Percentiles rank a stretch among this genome's conserved stretches.
Conservation (phyloP, 2,888 invertebrate species). For the Erebia aethiops region DNA sequence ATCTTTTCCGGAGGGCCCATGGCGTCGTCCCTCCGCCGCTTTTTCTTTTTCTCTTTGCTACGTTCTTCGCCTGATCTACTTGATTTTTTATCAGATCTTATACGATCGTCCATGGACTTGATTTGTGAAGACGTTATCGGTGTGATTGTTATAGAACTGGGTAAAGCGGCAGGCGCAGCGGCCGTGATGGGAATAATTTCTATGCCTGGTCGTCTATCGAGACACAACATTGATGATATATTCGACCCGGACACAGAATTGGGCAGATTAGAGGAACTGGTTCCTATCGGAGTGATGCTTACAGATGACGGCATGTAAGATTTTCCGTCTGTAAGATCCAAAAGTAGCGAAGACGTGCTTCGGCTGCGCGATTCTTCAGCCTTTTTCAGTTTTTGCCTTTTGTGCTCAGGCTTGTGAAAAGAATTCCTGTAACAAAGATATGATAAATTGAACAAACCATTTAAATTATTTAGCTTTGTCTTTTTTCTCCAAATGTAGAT, state of each 20-base stretch:
- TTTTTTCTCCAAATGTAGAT: neutral
- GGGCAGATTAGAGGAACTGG: constrained; percentile 82
- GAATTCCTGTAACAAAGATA: constrained; percentile 72
- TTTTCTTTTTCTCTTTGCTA: constrained; percentile 87
- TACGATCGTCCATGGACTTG: constrained; percentile 73
- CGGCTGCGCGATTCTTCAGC: constrained; percentile 77
- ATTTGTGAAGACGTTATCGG: constrained; percentile 86
- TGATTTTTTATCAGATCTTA: constrained; percentile 75
- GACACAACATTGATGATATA: constrained; percentile 83
- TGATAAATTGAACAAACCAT: neutral
- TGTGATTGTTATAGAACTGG: constrained; percentile 93
- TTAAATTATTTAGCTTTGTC: neutral
- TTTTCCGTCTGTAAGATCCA: constrained; percentile 82
- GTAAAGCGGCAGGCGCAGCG: constrained; percentile 84
- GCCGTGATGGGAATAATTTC: constrained; percentile 92
- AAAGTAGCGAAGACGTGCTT: constrained; percentile 70
- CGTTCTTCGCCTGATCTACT: constrained; percentile 74
- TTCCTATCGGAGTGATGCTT: constrained; percentile 77
- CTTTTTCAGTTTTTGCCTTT: constrained; percentile 84
- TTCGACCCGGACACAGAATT: constrained; percentile 84
- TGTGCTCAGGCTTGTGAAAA: constrained; percentile 83
- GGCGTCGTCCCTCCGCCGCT: constrained; percentile 88
- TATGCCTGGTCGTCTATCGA: constrained; percentile 89
- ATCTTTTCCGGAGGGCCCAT: constrained; percentile 93
- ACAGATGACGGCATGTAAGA: constrained; percentile 80